Evolutionary conservation across 1,140 invertebrate species (phyloP).

Genomic region (Drosophila sulfurigaster): DNA sequence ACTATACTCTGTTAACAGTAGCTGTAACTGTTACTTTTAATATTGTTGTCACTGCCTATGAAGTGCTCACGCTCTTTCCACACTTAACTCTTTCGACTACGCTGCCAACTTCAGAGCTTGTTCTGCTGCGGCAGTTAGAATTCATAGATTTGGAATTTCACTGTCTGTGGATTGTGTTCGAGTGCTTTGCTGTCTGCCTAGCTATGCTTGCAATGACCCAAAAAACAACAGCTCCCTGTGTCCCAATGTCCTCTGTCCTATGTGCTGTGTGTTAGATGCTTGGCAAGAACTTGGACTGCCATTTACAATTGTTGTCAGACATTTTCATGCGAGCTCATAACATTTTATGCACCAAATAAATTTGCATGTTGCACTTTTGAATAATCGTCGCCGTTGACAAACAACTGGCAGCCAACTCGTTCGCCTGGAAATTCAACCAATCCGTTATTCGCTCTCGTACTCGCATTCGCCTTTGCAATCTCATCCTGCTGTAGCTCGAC

Average conservation of each 20-base stretch:
- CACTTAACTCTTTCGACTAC: not conserved
- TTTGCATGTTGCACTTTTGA: constrained; percentile 83
- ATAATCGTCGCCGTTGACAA: constrained; percentile 79
- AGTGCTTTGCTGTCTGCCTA: constrained; percentile 2
- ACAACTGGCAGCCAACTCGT: constrained; percentile 75
- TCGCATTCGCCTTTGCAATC: constrained; percentile 15
- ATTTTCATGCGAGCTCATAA: constrained; percentile 83
- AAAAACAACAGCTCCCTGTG: not conserved
- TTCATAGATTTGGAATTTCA: not conserved
- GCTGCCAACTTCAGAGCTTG: not conserved
- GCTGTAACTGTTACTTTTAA: not conserved
- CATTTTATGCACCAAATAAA: constrained; percentile 81
- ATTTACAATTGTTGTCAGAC: constrained; percentile 77
- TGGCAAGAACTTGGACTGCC: constrained; percentile 57
- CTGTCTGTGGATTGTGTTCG: not conserved
- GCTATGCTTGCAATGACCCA: constrained; percentile 8
- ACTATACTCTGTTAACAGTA: not conserved
- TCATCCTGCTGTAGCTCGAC: constrained; percentile 29
- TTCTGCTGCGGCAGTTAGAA: not conserved
- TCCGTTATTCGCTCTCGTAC: constrained; percentile 29
- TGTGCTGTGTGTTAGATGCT: not conserved
- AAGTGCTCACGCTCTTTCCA: not conserved
- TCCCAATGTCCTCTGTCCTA: not conserved
- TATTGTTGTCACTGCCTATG: too few relatives aligned
- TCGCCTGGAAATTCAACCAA: constrained; percentile 62